phyloP scores from a whole-genome alignment of 2,113 vertebrate genomes.

The Heterotis niloticus region DNA sequence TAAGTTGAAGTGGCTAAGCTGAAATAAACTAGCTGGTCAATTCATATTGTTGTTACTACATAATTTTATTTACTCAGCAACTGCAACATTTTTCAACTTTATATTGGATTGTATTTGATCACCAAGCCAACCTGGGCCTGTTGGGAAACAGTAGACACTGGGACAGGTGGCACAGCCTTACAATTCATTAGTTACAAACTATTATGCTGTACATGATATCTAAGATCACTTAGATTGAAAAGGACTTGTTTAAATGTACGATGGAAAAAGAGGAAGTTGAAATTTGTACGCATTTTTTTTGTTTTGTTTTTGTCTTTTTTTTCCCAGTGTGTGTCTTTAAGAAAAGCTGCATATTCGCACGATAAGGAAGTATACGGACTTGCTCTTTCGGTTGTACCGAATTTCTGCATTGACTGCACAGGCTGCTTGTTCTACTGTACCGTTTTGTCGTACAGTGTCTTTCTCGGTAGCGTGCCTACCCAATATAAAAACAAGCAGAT shows the following conservation, averaged over 20 bases:
- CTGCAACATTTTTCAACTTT: no score
- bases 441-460: background rate
- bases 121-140: no score
- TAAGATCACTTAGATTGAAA: no score
- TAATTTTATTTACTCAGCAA: no score
- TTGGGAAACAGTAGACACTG: background rate
- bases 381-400: background rate
- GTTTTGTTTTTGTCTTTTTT: background rate
- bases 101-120: no score
- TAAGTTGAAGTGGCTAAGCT: no score
- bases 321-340: background rate
- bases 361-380: background rate
- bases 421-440: background rate
- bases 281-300: no score
- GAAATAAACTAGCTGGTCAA: no score
- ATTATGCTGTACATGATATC: no score
- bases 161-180: background rate
- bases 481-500: background rate
- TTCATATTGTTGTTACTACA: no score
- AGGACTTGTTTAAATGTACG: no score
- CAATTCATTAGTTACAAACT: no score
- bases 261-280: background rate
- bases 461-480: background rate
- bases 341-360: background rate
- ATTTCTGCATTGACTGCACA: background rate